Conservation (phyloP, 2,113 vertebrate species). For the Orycteropus afer region DNA sequence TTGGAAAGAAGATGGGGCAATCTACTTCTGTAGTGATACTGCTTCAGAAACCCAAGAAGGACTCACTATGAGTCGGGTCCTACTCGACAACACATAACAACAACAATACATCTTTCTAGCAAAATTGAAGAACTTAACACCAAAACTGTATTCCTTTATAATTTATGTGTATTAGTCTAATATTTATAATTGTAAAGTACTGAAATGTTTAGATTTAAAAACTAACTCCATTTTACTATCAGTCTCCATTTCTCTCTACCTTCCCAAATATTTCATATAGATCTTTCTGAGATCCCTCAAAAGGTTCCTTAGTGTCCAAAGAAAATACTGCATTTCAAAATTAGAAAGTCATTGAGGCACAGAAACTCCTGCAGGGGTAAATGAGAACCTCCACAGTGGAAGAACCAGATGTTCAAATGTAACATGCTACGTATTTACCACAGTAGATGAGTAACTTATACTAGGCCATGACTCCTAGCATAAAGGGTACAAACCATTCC, state of each 20-base stretch:
- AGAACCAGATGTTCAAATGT: background rate
- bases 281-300: background rate
- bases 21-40: too few species aligned
- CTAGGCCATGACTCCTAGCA: background rate
- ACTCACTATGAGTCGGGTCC: too few species aligned
- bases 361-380: background rate
- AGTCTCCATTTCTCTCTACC: background rate
- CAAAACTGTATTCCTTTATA: background rate
- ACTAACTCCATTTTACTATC: conserved; percentile 9
- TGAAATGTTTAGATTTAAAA: conserved; percentile 49
- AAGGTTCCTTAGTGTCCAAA: background rate
- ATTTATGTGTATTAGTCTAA: background rate
- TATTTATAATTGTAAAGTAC: background rate
- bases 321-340: conserved; percentile 40
- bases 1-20: too few species aligned
- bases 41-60: too few species aligned
- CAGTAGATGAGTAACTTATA: background rate
- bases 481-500: background rate
- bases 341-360: background rate
- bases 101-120: background rate
- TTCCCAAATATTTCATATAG: conserved; percentile 42
- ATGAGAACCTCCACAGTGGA: background rate
- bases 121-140: background rate
- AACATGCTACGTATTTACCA: background rate
- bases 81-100: too few species aligned